Base-by-base conservation (phyloP, 2,888 invertebrate species). In the Ametastegia equiseti region DNA sequence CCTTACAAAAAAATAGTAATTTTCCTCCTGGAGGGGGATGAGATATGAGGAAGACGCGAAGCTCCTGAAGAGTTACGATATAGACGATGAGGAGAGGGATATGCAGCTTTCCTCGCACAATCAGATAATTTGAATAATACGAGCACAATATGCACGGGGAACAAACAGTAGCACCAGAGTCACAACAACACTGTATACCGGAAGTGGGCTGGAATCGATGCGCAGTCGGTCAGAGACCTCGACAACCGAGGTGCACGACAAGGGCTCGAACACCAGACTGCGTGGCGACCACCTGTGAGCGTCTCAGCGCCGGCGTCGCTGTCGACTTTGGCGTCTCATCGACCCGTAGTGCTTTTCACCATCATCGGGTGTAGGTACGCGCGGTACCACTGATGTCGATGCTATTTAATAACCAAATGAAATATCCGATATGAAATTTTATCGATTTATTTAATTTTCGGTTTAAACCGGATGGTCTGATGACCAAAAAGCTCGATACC, bases 231-330 rank as follows among this genome's bases (percentile, higher is more conserved):
- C 87, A 87, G 86, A 86, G 86, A 89, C 88, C 87, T 86, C 88
- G 88, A 86, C 86, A 86, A 82, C 83, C 85, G 85, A 86, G 83
- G 84, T 83, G 86, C 86, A 82, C 83, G 84, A 85, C 82, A 86
- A 85, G 87, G 86, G 85, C 86, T 86, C 87, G 87, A 88, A 86
- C 84, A 86, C 86, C 86, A 90, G 89, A 89, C 89, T 90, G 90
- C 90, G 89, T 89, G 89, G 88, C 89, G 90, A 90, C 90, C 89
- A 89, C 89, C 89, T 89, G 90, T 89, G 87, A 89, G 84, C 89
- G 84, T 86, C 85, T 83, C 85, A 86, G 87, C 90, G 90, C 88
- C 88, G 87, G 90, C 89, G 89, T 89, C 89, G 88, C 73, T 42
- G 42, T 65, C 45, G 23, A 42, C 78, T 27, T 57, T 50, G 60